Base-by-base conservation (phyloP, 2,888 invertebrate genomes). In the Cephus pygmeus region DNA sequence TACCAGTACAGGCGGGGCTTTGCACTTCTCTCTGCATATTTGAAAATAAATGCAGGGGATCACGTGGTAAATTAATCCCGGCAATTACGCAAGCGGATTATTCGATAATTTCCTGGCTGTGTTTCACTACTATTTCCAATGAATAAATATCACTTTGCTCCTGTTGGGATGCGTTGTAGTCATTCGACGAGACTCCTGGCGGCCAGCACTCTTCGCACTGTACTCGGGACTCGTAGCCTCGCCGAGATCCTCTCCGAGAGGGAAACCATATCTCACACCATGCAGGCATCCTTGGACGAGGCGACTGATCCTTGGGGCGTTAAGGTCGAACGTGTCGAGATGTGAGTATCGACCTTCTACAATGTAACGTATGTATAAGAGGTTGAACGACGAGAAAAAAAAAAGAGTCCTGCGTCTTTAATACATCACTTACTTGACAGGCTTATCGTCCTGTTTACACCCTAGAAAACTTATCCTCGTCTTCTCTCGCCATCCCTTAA, bases 301-400 rank as follows among this genome's bases (percentile, higher is more conserved):
- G 97, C 97, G 69, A 97, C 97, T 0, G 97, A 97, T 88, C 97
- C 97, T 1, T 97, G 98, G 98, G 98, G 97, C 36, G 97, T 98
- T 69, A 97, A 97, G 92, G 97, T 98, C 23, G 98, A 98, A 91
- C 93, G 98, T 83, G 98, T 98, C 35, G 98, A 98, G 94, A 98
- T 98, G 97, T 97, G 93, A 94, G 94, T 92, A 80, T 69, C 30
- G 56, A 56, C 56, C 23, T 77, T 75, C 35, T 23, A 23, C 36
- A 77, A 56, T 56, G 56, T 56, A 56, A 56, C 23, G 23, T 56
- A 56, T 56, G 56, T 56, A 56, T 56, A 23, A 56, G 56, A 56
- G 56, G 9, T 40, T 40, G 40, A 56, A 9, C 23, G 9, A 23
- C 9, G 6, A 56, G 56, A 56, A 56, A 56, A 56, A 23, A 56